phyloP scores from a whole-genome alignment of 2,113 vertebrate species.

The Poecilia latipinna region DNA sequence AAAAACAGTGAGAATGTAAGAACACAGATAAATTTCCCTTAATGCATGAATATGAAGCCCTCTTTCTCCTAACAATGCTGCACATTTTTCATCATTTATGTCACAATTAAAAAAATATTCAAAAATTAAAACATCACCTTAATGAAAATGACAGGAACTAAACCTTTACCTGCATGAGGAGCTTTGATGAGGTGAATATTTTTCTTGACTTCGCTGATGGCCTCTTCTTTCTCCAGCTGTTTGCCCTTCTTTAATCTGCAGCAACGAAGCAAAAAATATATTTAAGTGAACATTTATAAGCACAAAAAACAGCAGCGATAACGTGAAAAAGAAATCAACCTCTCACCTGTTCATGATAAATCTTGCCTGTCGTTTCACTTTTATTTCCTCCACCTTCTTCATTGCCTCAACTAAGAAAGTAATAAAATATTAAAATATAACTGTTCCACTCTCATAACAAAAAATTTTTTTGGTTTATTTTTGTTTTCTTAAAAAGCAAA shows the following conservation, averaged over 20 bases:
- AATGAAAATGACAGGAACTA: background rate
- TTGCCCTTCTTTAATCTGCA: constrained; percentile 93
- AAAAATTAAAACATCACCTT: background rate
- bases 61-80: background rate
- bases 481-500: too few species aligned
- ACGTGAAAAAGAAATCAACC: background rate
- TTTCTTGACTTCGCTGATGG: constrained; percentile 94
- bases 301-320: background rate
- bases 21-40: background rate
- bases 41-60: background rate
- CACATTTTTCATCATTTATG: background rate
- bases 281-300: background rate
- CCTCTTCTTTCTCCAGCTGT: constrained; percentile 90
- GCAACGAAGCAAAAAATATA: constrained; percentile 5
- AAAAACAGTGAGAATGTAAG: background rate
- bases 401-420: constrained; percentile 89
- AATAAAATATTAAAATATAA: constrained; percentile 3
- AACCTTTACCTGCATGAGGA: constrained; percentile 87
- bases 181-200: constrained; percentile 96
- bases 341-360: constrained; percentile 96
- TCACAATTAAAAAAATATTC: background rate
- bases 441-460: background rate
- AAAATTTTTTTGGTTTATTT: too few species aligned
- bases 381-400: constrained; percentile 94
- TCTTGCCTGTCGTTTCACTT: constrained; percentile 91